Base-by-base conservation (phyloP, 1,140 invertebrate genomes). In the Lethocerus indicus region DNA sequence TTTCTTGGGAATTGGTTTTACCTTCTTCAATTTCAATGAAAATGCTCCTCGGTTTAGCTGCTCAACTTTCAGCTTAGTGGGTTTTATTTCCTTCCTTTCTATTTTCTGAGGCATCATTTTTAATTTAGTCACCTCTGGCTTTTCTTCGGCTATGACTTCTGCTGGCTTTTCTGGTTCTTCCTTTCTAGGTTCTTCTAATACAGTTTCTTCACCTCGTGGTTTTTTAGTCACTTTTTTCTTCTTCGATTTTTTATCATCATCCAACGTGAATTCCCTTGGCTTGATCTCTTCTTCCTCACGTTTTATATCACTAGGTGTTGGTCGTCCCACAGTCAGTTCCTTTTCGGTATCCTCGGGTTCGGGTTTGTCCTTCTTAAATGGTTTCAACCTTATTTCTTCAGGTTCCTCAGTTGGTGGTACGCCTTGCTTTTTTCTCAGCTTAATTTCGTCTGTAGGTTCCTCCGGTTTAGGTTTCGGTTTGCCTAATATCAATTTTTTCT, bases 21-120 rank as follows among this genome's bases (percentile, higher is more conserved):
- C 61, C 63, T 79, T 81, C 56, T 74, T 79, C 35, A 81, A 63
- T 66, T 79, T 79, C 53, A 78, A 78, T 53, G 74, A 69, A 9
- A 69, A 60, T 54, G 68, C 66, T 45, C 57, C 48, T 46, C 66
- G 61, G 40, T 53, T 49, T 9, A 41, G 9, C 13, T 49, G 41
- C 32, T 53, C 58, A 20, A 57, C 46, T 51, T 58, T 58, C 14
- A 59, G 3, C 47, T 58, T 60, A 21, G 50, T 55, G 20, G 60
- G 58, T 49, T 60, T 54, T 12, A 55, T 48, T 51, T 57, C 51
- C 35, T 46, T 47, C 14, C 39, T 28, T 52, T 60, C 57, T 20
- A 68, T 67, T n/a, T 65, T 63, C 47, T 68, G 66, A 21, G 53
- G 47, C 45, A 52, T 41, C 12, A 42, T 35, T 27, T 60, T 58